Evolutionary conservation across 2,888 invertebrate species (phyloP).

Genomic region (Dysmachus trigonus): DNA sequence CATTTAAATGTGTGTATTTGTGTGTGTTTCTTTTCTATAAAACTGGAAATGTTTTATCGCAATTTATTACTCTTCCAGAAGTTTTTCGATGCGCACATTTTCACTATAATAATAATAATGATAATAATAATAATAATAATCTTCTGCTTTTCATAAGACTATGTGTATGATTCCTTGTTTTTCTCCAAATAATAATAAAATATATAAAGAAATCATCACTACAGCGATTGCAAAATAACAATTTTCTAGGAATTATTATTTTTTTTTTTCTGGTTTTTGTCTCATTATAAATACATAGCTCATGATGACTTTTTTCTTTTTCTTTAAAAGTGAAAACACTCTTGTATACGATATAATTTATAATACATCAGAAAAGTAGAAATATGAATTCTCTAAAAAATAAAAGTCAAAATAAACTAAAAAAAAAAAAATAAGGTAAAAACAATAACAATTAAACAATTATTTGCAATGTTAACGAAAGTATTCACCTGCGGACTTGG

Average conservation of each 20-base stretch:
- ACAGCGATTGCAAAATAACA: conserved; percentile 33
- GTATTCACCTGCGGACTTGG: conserved; percentile 10
- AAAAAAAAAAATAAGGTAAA: background rate
- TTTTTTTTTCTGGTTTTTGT: background rate
- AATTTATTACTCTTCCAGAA: conserved; percentile 32
- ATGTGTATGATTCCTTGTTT: conserved; percentile 16
- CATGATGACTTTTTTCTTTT: conserved; percentile 33
- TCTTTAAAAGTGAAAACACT: conserved; percentile 24
- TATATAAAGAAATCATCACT: conserved; percentile 38
- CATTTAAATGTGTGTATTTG: background rate
- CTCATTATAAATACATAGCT: conserved; percentile 1
- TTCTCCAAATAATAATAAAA: background rate
- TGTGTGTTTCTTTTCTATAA: background rate
- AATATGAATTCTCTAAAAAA: conserved; percentile 15
- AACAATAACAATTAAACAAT: conserved; percentile 37
- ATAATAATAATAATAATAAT: background rate
- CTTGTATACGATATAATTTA: conserved; percentile 19
- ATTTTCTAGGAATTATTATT: conserved; percentile 21
- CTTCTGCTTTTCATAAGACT: conserved; percentile 37
- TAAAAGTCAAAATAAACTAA: background rate
- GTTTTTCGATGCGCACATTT: conserved; percentile 37
- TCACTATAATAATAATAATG: background rate
- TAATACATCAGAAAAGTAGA: conserved; percentile 31
- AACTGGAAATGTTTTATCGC: conserved; percentile 32
- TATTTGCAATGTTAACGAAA: conserved; percentile 14